Conservation (phyloP, 2,113 vertebrate genomes). For the Gymnocephalus cernua region DNA sequence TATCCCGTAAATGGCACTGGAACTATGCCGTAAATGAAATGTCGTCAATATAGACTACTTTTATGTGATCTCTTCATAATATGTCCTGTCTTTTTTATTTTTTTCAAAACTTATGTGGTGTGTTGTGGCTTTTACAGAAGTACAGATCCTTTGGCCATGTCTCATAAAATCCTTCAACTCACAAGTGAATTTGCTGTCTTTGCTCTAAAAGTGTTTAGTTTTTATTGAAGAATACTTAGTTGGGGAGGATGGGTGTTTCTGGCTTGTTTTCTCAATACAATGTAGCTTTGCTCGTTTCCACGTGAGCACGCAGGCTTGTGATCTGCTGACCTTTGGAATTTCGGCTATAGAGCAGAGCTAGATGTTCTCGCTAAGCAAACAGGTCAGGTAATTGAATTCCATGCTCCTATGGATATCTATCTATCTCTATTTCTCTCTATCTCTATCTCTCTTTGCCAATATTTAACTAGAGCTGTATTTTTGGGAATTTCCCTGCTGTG, state of each 20-base stretch:
- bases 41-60: too few species aligned
- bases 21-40: too few species aligned
- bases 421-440: neutral
- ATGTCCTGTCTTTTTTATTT: neutral
- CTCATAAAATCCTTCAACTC: neutral
- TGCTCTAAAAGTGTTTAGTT: neutral
- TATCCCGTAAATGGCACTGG: too few species aligned
- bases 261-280: slow-evolving; percentile 1
- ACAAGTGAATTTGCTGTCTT: neutral
- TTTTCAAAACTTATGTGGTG: neutral
- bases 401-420: slow-evolving; percentile 2
- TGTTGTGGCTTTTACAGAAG: neutral
- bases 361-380: slow-evolving; percentile 60
- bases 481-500: slow-evolving; percentile 49
- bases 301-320: slow-evolving; percentile 30
- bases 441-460: slow-evolving; percentile 45
- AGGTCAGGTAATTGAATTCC: slow-evolving; percentile 39
- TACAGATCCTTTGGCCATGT: neutral
- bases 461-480: slow-evolving; percentile 59
- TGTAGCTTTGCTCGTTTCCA: slow-evolving; percentile 33
- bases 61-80: too few species aligned
- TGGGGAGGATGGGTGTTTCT: neutral
- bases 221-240: neutral
- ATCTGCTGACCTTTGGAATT: slow-evolving; percentile 72
- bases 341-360: slow-evolving; percentile 31